These are phyloP conservation scores for Corticium candelabrum DNA, from an alignment of 37 sponge, comb jelly and placozoan species.

Conservation along the genomic window DNA sequence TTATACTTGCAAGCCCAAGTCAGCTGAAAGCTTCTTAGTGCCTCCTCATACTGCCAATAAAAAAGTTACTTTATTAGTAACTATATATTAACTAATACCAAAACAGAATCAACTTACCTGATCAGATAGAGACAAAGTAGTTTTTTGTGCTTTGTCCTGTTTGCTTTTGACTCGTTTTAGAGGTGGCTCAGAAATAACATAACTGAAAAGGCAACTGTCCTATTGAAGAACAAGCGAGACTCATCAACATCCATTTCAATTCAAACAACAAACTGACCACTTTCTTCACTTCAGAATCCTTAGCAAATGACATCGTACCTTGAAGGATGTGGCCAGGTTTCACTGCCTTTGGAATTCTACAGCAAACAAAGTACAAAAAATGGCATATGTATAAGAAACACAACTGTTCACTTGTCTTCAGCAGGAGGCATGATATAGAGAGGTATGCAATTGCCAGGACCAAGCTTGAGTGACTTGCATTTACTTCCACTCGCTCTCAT, in stretches of 20 bases:
- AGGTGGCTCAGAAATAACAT: too few species aligned
- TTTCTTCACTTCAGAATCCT: constrained; percentile 33
- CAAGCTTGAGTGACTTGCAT: constrained; percentile 11
- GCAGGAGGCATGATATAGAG: constrained; percentile 24
- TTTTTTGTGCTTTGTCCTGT: too few species aligned
- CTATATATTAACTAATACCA: too few species aligned
- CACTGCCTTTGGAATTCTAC: constrained; percentile 17
- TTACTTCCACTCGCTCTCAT: constrained; percentile 13
- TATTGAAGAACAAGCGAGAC: too few species aligned
- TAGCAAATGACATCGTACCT: constrained; percentile 41
- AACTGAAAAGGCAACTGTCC: too few species aligned
- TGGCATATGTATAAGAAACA: not conserved
- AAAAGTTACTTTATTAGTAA: too few species aligned
- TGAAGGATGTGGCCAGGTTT: constrained; percentile 34
- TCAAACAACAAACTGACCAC: constrained; percentile 13
- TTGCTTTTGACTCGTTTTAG: too few species aligned
- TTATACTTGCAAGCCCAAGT: too few species aligned
- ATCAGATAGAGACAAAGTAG: too few species aligned
- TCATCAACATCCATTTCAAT: not conserved
- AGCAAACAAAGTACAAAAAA: constrained; percentile 5
- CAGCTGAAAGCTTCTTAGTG: too few species aligned
- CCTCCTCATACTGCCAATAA: too few species aligned
- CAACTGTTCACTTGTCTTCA: constrained; percentile 72
- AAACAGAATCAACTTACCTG: too few species aligned
- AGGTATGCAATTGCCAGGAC: constrained; percentile 19